Evolutionary conservation across 2,888 invertebrate genomes (phyloP).

Genomic region (Ctena decussata): DNA sequence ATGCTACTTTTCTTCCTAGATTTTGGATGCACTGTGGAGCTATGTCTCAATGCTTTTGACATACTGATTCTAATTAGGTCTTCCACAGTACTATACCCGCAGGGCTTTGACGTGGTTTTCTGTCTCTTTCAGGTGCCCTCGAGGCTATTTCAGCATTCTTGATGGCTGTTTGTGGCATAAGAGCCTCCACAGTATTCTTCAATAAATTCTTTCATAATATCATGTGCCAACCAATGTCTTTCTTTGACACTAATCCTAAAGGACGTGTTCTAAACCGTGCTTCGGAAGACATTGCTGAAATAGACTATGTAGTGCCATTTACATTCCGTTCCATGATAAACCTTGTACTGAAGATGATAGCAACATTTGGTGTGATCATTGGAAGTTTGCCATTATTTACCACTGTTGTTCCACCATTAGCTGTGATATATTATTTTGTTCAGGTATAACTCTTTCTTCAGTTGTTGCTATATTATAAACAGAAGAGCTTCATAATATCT

Average conservation of each 20-base stretch:
- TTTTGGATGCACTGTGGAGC: no score
- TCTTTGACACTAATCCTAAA: constrained; percentile 85
- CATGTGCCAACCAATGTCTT: constrained; percentile 78
- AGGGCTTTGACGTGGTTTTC: constrained; percentile 12
- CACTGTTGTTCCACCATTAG: constrained; percentile 71
- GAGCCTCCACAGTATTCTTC: constrained; percentile 85
- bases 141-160: constrained; percentile 74
- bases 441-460: constrained; percentile 75
- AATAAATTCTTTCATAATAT: constrained; percentile 81
- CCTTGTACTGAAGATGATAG: constrained; percentile 67
- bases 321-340: constrained; percentile 83
- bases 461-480: no score
- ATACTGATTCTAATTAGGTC: no score
- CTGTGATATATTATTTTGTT: constrained; percentile 74
- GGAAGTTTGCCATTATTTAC: constrained; percentile 73
- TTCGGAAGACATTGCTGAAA: constrained; percentile 77
- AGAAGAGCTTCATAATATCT: no score
- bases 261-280: constrained; percentile 87
- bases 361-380: constrained; percentile 73
- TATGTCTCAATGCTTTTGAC: no score
- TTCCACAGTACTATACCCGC: no score
- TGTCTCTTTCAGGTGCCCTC: constrained; percentile 74
- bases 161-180: constrained; percentile 86
- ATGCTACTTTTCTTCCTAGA: no score
- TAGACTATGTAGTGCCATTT: constrained; percentile 84